Evolutionary conservation across 2,797 vertebrate species (phyloP).

Genomic region (Vultur gryphus): DNA sequence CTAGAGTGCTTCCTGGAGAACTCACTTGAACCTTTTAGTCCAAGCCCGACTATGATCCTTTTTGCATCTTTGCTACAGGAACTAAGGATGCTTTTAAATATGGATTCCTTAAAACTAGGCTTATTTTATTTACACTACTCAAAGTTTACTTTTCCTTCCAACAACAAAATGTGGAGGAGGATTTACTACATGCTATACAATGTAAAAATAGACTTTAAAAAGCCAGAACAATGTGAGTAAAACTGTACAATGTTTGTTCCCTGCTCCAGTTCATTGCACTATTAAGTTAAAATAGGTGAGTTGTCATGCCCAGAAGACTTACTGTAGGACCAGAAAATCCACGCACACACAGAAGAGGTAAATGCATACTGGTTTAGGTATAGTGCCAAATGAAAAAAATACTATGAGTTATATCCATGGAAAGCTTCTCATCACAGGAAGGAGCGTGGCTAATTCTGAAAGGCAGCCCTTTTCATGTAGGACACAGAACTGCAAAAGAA

Average conservation of each 20-base stretch:
- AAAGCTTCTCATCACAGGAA: constrained; percentile 34
- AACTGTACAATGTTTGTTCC: constrained; percentile 70
- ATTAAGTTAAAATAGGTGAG: constrained; percentile 59
- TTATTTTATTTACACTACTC: constrained; percentile 58
- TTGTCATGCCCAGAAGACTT: constrained; percentile 58
- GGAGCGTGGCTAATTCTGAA: constrained; percentile 2
- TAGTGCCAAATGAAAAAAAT: constrained; percentile 46
- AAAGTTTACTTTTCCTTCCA: constrained; percentile 23
- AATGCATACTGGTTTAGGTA: constrained; percentile 61
- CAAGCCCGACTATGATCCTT: neutral
- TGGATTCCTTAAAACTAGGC: constrained; percentile 28
- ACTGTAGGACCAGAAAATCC: constrained; percentile 59
- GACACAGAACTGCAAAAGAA: constrained; percentile 89
- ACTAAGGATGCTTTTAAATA: constrained; percentile 24
- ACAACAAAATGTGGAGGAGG: constrained; percentile 46
- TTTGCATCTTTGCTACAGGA: constrained; percentile 30
- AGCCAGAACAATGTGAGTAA: constrained; percentile 67
- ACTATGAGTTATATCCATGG: constrained; percentile 18
- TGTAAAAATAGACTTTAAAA: constrained; percentile 73
- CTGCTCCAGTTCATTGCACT: constrained; percentile 61
- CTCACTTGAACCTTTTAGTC: constrained; percentile 28
- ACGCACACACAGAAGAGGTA: constrained; percentile 29
- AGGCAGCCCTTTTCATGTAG: constrained; percentile 79
- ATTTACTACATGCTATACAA: constrained; percentile 61
- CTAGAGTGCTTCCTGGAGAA: neutral